phyloP scores from a whole-genome alignment of 2,888 invertebrate species.

The Pelosia muscerda region DNA sequence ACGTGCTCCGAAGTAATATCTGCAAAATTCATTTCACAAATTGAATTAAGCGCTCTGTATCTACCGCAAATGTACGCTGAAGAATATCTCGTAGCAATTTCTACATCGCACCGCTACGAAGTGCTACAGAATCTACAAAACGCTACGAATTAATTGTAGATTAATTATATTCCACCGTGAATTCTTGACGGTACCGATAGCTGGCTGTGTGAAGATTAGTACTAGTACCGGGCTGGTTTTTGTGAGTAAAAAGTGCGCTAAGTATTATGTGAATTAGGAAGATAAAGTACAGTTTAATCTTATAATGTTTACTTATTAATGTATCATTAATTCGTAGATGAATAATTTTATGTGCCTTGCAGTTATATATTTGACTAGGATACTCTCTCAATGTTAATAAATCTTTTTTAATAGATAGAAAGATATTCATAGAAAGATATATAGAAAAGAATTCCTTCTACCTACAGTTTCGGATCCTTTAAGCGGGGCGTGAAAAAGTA shows the following conservation, averaged over 20 bases:
- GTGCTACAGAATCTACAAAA: slow-evolving; percentile 44
- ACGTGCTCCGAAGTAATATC: slow-evolving; percentile 20
- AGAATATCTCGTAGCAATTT: slow-evolving; percentile 50
- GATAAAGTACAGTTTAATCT: neutral
- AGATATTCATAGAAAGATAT: no score
- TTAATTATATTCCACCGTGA: slow-evolving; percentile 43
- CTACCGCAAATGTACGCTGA: slow-evolving; percentile 48
- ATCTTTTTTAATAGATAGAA: no score
- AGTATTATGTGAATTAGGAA: neutral
- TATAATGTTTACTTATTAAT: no score
- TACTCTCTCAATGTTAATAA: no score
- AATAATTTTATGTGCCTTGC: neutral
- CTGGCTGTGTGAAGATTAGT: neutral
- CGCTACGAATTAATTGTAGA: slow-evolving; percentile 50
- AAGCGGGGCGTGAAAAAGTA: no score
- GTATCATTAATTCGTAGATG: neutral
- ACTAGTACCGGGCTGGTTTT: neutral
- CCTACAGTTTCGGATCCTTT: no score
- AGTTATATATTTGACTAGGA: neutral
- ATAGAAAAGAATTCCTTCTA: no score
- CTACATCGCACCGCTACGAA: slow-evolving; percentile 40
- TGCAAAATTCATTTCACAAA: slow-evolving; percentile 35
- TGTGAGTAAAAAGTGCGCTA: neutral
- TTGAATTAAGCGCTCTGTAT: slow-evolving; percentile 41
- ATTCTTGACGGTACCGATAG: slow-evolving; percentile 7